Evolutionary conservation across 2,888 invertebrate genomes (phyloP).

Genomic region (Encarsia formosa): DNA sequence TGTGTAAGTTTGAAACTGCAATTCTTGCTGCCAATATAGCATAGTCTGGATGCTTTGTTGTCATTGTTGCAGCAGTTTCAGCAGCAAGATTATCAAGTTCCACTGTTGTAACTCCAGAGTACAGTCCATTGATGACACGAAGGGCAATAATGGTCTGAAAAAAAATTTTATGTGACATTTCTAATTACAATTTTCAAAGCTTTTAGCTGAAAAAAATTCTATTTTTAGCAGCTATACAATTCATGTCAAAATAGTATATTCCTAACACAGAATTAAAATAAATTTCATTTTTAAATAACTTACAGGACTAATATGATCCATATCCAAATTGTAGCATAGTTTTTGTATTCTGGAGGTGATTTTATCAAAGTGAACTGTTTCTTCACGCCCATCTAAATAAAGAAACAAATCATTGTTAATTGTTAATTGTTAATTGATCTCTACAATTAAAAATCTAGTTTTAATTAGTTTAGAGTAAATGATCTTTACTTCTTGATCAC

Average conservation of each 20-base stretch:
- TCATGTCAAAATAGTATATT: no score
- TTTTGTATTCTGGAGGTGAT: slow-evolving; percentile 95
- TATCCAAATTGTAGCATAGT: slow-evolving; percentile 90
- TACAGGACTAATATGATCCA: slow-evolving; percentile 95
- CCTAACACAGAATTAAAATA: neutral
- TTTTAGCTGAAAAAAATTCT: no score
- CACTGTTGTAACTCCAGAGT: slow-evolving; percentile 93
- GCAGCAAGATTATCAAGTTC: slow-evolving; percentile 97
- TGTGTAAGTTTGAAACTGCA: slow-evolving; percentile 95
- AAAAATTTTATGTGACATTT: slow-evolving; percentile 1
- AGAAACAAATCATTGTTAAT: no score
- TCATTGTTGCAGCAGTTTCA: slow-evolving; percentile 97
- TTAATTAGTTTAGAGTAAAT: no score
- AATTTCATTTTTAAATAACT: slow-evolving; percentile 46
- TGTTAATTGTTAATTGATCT: no score
- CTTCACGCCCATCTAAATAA: slow-evolving; percentile 75
- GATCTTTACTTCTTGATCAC: no score
- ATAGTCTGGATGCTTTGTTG: slow-evolving; percentile 96
- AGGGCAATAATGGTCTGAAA: slow-evolving; percentile 73
- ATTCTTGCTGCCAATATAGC: slow-evolving; percentile 84
- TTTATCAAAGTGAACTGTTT: slow-evolving; percentile 94
- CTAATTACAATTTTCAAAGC: no score
- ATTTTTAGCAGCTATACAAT: no score
- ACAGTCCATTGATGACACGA: slow-evolving; percentile 92
- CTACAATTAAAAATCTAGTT: no score